Evolutionary conservation across 2,797 vertebrate species (phyloP).

Genomic region (Amblyraja radiata): DNA sequence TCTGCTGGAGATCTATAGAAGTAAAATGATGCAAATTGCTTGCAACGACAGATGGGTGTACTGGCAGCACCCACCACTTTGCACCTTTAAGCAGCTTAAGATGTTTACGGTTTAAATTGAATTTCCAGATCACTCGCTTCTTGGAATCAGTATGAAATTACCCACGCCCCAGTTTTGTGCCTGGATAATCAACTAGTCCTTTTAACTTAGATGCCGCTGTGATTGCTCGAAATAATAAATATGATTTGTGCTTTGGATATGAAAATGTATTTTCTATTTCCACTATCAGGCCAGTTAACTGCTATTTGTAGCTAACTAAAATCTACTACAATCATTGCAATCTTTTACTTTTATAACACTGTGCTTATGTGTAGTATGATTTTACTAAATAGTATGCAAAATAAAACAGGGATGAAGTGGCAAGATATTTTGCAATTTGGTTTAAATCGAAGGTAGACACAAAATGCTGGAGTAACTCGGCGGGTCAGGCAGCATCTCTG

Average conservation of each 20-base stretch:
- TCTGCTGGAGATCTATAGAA: not conserved
- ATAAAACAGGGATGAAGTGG: not conserved
- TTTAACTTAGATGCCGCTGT: not conserved
- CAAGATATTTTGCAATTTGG: not conserved
- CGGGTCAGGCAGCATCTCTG: no score
- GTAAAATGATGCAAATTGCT: not conserved
- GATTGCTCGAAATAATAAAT: not conserved
- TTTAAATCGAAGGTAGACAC: no score
- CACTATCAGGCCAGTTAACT: no score
- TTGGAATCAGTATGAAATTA: not conserved
- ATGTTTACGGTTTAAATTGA: not conserved
- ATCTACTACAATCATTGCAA: no score
- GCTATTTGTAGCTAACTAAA: not conserved
- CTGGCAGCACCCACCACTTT: not conserved
- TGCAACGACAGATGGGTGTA: no score
- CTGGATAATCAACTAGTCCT: not conserved
- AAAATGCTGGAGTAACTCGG: no score
- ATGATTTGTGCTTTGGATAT: conserved; percentile 4
- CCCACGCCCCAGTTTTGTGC: not conserved
- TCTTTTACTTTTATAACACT: no score
- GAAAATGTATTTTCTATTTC: not conserved
- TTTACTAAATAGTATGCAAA: no score
- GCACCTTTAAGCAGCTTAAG: not conserved
- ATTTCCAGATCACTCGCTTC: not conserved
- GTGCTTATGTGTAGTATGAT: no score